These are phyloP conservation scores for Spodoptera picta DNA, from an alignment of 2,888 invertebrate species.

Conservation along the genomic window DNA sequence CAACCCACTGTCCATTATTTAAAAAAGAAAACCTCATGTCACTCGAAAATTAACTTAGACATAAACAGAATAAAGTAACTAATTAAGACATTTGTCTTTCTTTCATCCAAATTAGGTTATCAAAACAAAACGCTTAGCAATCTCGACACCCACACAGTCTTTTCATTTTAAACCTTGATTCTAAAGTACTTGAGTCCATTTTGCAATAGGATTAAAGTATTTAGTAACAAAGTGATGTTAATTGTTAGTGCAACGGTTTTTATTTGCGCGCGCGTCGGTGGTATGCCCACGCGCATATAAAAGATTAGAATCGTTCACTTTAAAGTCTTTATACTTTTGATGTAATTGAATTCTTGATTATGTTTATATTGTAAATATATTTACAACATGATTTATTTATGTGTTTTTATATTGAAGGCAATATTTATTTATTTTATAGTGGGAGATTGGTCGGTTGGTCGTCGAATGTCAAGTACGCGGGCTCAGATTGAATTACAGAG, in stretches of 20 bases:
- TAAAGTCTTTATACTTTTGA: constrained; percentile 1
- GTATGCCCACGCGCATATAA: constrained; percentile 32
- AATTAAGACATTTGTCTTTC: constrained; percentile 8
- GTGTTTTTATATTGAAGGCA: no score
- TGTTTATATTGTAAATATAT: no score
- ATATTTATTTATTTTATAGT: no score
- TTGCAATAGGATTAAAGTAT: constrained; percentile 4
- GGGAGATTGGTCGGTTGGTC: no score
- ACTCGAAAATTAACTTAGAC: neutral
- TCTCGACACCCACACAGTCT: constrained; percentile 27
- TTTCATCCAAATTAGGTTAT: constrained; percentile 7
- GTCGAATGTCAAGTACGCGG: no score
- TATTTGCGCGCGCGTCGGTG: constrained; percentile 38
- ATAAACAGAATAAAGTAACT: constrained; percentile 2
- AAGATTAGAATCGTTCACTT: constrained; percentile 1
- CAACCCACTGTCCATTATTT: no score
- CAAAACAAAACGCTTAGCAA: constrained; percentile 8
- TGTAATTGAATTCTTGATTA: constrained; percentile 1
- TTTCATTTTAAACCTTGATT: constrained; percentile 17
- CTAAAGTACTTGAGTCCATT: constrained; percentile 1
- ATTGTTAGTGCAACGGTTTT: constrained; percentile 43
- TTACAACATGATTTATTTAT: no score
- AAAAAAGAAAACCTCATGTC: no score
- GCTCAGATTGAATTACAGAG: no score
- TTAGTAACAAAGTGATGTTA: constrained; percentile 42